These are phyloP conservation scores for Sylvia borin DNA, from an alignment of 2,797 vertebrate species.

Conservation along the genomic window DNA sequence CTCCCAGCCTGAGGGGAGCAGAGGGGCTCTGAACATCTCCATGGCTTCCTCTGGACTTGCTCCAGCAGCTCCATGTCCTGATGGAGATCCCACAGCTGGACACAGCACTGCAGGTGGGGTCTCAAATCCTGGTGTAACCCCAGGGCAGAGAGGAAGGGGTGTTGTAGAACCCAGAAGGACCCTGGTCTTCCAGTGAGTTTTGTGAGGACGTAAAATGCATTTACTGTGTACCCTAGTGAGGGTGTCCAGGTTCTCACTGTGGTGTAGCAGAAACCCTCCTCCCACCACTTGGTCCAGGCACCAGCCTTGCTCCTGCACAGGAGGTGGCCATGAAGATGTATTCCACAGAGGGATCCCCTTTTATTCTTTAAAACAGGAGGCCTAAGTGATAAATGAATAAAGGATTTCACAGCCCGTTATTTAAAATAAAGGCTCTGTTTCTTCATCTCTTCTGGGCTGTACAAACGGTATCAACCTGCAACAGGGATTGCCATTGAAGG, in stretches of 20 bases:
- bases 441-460: not conserved
- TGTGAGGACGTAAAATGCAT: not conserved
- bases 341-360: not conserved
- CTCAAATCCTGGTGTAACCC: not conserved
- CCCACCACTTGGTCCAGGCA: not conserved
- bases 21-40: not conserved
- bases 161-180: not conserved
- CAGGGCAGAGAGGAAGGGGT: not conserved
- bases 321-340: not conserved
- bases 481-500: not conserved
- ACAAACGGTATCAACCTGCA: not conserved
- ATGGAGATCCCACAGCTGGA: not conserved
- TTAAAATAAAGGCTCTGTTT: not conserved
- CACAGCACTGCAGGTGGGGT: not conserved
- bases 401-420: not conserved
- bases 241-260: accelerated
- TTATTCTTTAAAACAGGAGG: not conserved
- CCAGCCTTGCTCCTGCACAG: not conserved
- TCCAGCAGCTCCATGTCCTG: not conserved
- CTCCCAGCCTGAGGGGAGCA: not conserved
- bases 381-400: not conserved
- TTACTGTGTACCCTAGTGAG: not conserved
- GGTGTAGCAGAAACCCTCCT: not conserved
- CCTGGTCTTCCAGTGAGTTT: not conserved
- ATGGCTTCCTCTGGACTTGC: not conserved